Conservation (phyloP, 2,888 invertebrate species). For the Orthosia incerta region DNA sequence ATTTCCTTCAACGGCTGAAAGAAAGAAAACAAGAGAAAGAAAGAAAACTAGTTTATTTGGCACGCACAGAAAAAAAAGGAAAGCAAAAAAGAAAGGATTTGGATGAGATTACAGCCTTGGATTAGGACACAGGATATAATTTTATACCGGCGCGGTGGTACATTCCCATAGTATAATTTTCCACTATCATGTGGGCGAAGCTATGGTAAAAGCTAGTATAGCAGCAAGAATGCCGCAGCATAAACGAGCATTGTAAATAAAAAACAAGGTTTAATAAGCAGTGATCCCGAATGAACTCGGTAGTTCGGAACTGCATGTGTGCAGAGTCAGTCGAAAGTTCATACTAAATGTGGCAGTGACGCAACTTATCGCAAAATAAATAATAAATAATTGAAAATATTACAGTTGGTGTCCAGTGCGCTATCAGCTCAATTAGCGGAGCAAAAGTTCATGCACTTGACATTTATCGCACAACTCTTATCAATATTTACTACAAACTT, state of each 20-base stretch:
- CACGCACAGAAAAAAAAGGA: too few relatives aligned
- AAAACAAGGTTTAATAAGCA: slow-evolving; percentile 1
- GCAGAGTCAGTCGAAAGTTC: slow-evolving; percentile 18
- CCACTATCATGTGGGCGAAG: neutral
- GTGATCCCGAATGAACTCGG: slow-evolving; percentile 9
- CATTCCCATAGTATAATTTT: neutral
- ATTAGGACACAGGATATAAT: neutral
- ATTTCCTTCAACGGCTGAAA: neutral
- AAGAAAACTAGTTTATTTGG: too few relatives aligned
- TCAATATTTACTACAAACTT: slow-evolving; percentile 58
- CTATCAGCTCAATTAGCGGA: slow-evolving; percentile 65
- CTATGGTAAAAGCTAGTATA: neutral
- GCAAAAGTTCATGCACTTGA: slow-evolving; percentile 74
- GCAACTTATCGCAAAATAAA: slow-evolving; percentile 36
- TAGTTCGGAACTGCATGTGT: slow-evolving; percentile 19
- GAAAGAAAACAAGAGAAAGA: too few relatives aligned
- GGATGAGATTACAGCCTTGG: too few relatives aligned
- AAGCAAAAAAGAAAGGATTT: too few relatives aligned
- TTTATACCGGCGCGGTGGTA: neutral
- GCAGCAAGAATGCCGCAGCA: neutral
- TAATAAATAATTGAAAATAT: slow-evolving; percentile 45
- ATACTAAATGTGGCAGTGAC: slow-evolving; percentile 23
- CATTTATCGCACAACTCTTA: slow-evolving; percentile 69
- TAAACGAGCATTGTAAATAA: slow-evolving; percentile 12
- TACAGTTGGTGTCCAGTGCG: slow-evolving; percentile 40